Evolutionary conservation across 2,113 vertebrate genomes (phyloP), one percentile per base, ranked within the genome.

Genomic region (Plectropomus leopardus): DNA sequence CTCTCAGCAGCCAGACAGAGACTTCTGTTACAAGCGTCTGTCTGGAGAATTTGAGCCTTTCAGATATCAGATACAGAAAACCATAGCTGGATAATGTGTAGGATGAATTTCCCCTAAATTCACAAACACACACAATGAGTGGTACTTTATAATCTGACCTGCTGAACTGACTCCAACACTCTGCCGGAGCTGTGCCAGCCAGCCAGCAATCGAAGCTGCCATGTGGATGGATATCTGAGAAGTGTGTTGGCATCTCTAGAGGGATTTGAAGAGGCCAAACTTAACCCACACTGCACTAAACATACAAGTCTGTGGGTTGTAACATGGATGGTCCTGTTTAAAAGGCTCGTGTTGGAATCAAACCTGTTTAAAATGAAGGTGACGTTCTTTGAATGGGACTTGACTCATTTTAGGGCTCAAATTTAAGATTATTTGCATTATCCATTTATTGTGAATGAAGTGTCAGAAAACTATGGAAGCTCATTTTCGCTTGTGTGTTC

Each of bases 191-290:
- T 57, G 47, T 76, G 86, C 84, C 88, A 90, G 88, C 80, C 83
- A 58, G 71, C 71, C 84, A 76, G 81, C 80, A 77, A 89, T 88
- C 78, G 65, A 84, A 88, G 84, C 85, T 82, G 88, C 89, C 89
- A 83, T 86, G 90, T 88, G 91, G 92, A 87, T 44, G 83, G 89
- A 91, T 90, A 93, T 91, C 82, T 91, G 92, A 93, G 92, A 92
- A 80, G 84, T 67, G 88, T 67, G 88, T 23, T 91, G 90, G 89
- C 88, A 89, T 92, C 86, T 83, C 64, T 59, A 82, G 36, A 63
- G 88, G 89, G 87, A 90, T 91, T 90, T 71, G 75, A 77, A 54
- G 82, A 87, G 83, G 87, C 88, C 89, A 91, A 89, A 89, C 76
- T 84, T 87, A 89, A 87, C 87, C 88, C 90, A 82, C 83, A 81